These are phyloP conservation scores for Rhagonycha fulva DNA, from an alignment of 2,888 invertebrate species.

Conservation along the genomic window DNA sequence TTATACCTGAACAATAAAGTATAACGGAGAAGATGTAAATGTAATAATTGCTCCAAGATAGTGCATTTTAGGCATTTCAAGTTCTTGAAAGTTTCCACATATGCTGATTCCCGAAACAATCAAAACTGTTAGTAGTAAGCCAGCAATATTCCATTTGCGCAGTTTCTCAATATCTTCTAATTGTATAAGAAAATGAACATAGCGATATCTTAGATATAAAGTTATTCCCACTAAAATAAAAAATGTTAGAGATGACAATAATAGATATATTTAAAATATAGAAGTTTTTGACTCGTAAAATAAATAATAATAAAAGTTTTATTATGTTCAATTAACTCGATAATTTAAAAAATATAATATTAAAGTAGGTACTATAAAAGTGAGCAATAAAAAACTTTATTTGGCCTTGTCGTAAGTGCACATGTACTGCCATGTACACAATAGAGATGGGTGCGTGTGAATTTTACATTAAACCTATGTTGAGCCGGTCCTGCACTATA, in stretches of 20 bases:
- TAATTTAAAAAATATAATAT: too few relatives aligned
- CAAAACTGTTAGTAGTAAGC: background rate
- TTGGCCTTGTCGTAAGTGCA: too few relatives aligned
- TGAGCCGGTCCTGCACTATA: too few relatives aligned
- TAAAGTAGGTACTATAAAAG: too few relatives aligned
- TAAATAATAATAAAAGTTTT: too few relatives aligned
- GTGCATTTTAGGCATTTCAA: background rate
- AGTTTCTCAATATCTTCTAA: background rate
- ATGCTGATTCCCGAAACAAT: background rate
- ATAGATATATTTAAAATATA: too few relatives aligned
- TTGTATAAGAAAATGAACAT: background rate
- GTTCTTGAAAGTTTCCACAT: background rate
- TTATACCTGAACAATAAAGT: background rate
- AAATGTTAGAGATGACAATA: background rate
- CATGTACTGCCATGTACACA: too few relatives aligned
- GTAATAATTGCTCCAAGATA: background rate
- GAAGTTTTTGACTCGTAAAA: too few relatives aligned
- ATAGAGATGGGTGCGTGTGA: too few relatives aligned
- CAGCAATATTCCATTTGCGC: background rate
- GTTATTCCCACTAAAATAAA: background rate
- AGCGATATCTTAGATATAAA: background rate
- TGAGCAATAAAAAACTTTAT: too few relatives aligned
- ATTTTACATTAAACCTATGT: too few relatives aligned
- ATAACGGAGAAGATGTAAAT: background rate
- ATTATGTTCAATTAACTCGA: too few relatives aligned